Evolutionary conservation across 1,140 invertebrate genomes (phyloP), one percentile per base, ranked within the genome.

Genomic region (Chionoecetes opilio): DNA sequence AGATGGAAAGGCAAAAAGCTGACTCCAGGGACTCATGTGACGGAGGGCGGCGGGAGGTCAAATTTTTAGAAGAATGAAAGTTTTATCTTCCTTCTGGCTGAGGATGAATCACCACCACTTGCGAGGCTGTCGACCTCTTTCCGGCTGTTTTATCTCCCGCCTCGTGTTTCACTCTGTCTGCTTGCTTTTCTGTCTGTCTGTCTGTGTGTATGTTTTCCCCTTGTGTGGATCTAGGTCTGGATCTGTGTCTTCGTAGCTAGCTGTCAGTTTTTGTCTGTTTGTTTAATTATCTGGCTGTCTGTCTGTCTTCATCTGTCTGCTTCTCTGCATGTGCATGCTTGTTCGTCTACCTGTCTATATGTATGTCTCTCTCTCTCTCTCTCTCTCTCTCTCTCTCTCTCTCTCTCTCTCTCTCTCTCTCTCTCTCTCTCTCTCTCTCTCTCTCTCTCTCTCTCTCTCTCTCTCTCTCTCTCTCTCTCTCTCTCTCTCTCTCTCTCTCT

Each of bases 401-500:
- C 1, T 11, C 21, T 21, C 21, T 75, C 17, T 63, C 53, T 63
- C 53, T 63, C 53, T 63, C 53, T 63, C 53, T 63, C 53, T 63
- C 53, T 9, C 53, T 63, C 53, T 63, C 21, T 9, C 21, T 63
- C 53, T 26, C 21, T 63, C 53, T 26, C 53, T 63, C 21, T 26
- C 53, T 63, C 9, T 26, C 9, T 63, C 53, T 63, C 21, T 9
- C 21, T 26, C 21, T 63, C 9, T 63, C 53, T 63, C 53, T 63
- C 53, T 63, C 53, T 26, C 21, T 26, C 9, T 63, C 9, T 26
- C 53, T 63, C 53, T 21, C 53, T 26, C 53, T 63, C 9, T 63
- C 53, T 63, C 53, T 63, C 53, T 63, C 53, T 63, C 63, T 75
- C 63, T 75, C 63, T 75, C 63, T 75, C 63, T 75, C 63, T 75